phyloP scores from a whole-genome alignment of 2,888 invertebrate species.

The Eulithis prunata region DNA sequence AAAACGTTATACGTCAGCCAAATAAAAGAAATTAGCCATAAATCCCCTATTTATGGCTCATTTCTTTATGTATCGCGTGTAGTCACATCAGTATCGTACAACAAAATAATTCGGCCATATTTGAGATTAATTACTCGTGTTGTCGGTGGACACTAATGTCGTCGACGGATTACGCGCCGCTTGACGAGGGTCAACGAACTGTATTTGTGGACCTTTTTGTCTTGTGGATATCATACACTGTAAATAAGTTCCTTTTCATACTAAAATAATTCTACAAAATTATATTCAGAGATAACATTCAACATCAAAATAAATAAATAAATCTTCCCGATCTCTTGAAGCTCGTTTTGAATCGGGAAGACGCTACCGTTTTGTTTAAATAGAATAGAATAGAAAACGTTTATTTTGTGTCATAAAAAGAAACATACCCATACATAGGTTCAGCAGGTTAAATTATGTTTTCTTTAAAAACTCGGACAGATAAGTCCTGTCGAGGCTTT shows the following conservation, averaged over 20 bases:
- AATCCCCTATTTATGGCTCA: too few species aligned
- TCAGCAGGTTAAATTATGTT: too few species aligned
- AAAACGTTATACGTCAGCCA: background rate
- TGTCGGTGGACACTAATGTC: conserved; percentile 63
- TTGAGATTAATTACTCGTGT: conserved; percentile 59
- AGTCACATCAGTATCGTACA: conserved; percentile 10
- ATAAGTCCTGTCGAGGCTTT: too few species aligned
- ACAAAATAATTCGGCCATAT: conserved; percentile 37
- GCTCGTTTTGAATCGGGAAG: too few species aligned
- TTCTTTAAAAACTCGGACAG: too few species aligned
- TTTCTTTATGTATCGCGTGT: conserved; percentile 3
- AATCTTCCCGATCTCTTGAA: too few species aligned
- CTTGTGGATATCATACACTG: conserved; percentile 24
- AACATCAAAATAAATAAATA: too few species aligned
- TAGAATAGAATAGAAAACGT: too few species aligned
- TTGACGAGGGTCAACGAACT: conserved; percentile 61
- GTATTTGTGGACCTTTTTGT: conserved; percentile 52
- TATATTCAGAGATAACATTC: too few species aligned
- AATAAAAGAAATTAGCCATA: background rate
- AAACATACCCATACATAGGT: too few species aligned
- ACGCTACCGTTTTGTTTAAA: too few species aligned
- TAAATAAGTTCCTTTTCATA: conserved; percentile 11
- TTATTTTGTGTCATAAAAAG: too few species aligned
- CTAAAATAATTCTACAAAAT: background rate
- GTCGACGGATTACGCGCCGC: conserved; percentile 57